These are phyloP conservation scores for Apoda limacodes DNA, from an alignment of 2,888 invertebrate species.

Conservation along the genomic window DNA sequence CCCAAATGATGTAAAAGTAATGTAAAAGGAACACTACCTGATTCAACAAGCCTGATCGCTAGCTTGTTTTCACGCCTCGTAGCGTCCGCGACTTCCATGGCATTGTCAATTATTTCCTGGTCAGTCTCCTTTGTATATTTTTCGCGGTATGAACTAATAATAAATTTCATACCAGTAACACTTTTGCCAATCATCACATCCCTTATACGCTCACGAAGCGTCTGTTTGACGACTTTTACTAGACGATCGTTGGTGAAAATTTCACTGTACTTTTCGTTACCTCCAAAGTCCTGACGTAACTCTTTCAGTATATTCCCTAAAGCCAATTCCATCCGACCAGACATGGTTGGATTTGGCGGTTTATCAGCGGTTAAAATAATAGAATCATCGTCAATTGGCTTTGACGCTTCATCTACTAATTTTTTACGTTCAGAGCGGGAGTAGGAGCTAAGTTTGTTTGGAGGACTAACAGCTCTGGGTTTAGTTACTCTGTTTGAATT, in stretches of 20 bases:
- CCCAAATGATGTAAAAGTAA: slow-evolving; percentile 5
- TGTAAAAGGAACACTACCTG: too few species aligned
- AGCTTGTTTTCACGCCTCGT: slow-evolving; percentile 9
- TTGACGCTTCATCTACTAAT: slow-evolving; percentile 9
- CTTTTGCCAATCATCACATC: slow-evolving; percentile 34
- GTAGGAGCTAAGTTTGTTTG: slow-evolving; percentile 24
- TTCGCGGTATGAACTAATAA: slow-evolving; percentile 33
- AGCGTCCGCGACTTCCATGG: slow-evolving; percentile 21
- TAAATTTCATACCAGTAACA: slow-evolving; percentile 26
- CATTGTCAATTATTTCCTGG: slow-evolving; percentile 31
- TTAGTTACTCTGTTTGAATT: slow-evolving; percentile 30
- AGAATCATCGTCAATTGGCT: slow-evolving; percentile 8
- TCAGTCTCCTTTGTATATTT: slow-evolving; percentile 33
- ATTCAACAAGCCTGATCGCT: slow-evolving; percentile 18
- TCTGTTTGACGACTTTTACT: slow-evolving; percentile 30
- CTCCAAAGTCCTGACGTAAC: slow-evolving; percentile 13
- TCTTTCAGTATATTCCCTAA: slow-evolving; percentile 42
- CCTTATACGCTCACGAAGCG: slow-evolving; percentile 40
- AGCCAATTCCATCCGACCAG: slow-evolving; percentile 47
- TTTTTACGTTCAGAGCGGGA: slow-evolving; percentile 13
- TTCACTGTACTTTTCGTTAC: background rate
- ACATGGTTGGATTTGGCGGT: slow-evolving; percentile 30
- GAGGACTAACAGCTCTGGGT: slow-evolving; percentile 21
- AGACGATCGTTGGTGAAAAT: background rate
- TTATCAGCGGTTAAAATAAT: slow-evolving; percentile 26